These are phyloP conservation scores for Phyllotreta striolata DNA, from an alignment of 2,888 invertebrate species.

Conservation along the genomic window DNA sequence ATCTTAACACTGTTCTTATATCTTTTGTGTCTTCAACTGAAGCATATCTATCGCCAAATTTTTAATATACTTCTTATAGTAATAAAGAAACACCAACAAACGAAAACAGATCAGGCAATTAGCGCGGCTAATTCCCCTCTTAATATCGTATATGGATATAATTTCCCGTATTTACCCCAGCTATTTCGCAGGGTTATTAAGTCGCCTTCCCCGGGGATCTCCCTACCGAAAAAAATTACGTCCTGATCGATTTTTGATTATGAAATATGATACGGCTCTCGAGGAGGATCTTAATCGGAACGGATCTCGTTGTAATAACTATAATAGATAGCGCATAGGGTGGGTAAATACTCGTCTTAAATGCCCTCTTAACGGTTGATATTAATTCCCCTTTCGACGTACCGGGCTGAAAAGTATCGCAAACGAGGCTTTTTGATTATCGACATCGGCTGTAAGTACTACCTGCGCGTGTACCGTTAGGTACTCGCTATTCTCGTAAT, in stretches of 20 bases:
- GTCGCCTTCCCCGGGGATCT: constrained; percentile 33
- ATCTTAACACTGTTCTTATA: no score
- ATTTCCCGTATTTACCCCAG: constrained; percentile 40
- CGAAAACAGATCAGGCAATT: constrained; percentile 44
- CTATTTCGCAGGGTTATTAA: constrained; percentile 37
- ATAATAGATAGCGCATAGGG: constrained; percentile 27
- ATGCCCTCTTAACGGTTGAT: constrained; percentile 14
- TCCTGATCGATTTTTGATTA: constrained; percentile 47
- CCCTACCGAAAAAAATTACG: constrained; percentile 41
- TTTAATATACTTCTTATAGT: constrained; percentile 1
- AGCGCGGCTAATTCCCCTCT: constrained; percentile 43
- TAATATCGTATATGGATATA: constrained; percentile 30
- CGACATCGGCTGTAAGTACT: constrained; percentile 8
- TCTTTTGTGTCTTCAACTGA: no score
- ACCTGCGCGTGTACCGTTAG: constrained; percentile 22
- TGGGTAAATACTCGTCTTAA: constrained; percentile 26
- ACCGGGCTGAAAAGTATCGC: no score
- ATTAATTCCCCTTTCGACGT: no score
- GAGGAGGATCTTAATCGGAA: constrained; percentile 39
- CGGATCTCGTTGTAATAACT: constrained; percentile 37
- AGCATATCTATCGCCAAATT: neutral
- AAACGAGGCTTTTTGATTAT: no score
- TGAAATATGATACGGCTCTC: constrained; percentile 41
- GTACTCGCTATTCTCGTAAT: constrained; percentile 25
- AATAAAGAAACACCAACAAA: no score